Conservation (phyloP, 2,797 vertebrate genomes). For the Arrhamphus sclerolepis region DNA sequence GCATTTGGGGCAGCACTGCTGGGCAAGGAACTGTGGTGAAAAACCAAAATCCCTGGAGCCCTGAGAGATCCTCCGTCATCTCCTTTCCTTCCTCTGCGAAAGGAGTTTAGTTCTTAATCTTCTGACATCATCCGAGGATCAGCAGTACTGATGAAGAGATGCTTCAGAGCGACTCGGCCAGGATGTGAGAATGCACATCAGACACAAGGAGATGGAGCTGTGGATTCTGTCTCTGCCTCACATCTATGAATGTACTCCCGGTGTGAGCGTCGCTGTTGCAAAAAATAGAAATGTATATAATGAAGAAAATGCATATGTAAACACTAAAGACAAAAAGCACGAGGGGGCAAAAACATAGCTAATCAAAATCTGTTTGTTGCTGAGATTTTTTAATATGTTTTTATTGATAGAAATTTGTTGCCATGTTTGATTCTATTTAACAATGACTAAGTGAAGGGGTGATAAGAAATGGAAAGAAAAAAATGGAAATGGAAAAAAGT, state of each 20-base stretch:
- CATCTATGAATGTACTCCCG: conserved; percentile 77
- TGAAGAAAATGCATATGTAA: conserved; percentile 66
- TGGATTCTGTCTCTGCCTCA: conserved; percentile 59
- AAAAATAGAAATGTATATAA: conserved; percentile 48
- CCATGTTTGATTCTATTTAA: conserved; percentile 68
- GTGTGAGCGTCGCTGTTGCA: conserved; percentile 65
- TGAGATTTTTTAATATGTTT: conserved; percentile 72
- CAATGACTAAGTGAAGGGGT: conserved; percentile 51
- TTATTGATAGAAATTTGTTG: conserved; percentile 73
- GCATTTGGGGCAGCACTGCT: conserved; percentile 45
- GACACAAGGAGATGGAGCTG: conserved; percentile 38
- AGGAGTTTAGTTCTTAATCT: conserved; percentile 20
- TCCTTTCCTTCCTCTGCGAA: conserved; percentile 34
- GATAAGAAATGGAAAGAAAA: conserved; percentile 42
- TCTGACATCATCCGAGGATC: conserved; percentile 32
- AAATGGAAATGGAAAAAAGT: conserved; percentile 30
- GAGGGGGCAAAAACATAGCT: conserved; percentile 52
- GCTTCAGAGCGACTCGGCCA: conserved; percentile 12
- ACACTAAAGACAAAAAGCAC: conserved; percentile 60
- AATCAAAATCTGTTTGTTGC: conserved; percentile 66
- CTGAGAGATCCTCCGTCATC: conserved; percentile 17
- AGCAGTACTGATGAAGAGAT: conserved; percentile 16
- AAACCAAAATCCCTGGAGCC: conserved; percentile 22
- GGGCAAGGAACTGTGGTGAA: conserved; percentile 49
- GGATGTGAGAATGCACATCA: conserved; percentile 44